Conservation (phyloP, 2,888 invertebrate species). For the Lepas anatifera region DNA sequence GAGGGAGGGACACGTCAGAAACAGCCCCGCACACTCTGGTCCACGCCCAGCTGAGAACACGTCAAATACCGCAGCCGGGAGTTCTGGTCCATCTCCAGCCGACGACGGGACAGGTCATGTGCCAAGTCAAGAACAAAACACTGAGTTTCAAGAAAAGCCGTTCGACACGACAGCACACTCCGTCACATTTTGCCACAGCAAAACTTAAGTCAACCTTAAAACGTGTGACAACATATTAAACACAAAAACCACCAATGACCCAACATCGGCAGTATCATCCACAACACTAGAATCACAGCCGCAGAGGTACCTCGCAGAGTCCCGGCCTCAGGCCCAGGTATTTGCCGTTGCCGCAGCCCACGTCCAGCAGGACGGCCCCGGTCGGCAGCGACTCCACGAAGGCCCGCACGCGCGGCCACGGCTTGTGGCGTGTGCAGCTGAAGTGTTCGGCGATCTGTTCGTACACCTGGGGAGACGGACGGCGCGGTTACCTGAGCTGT, state of each 20-base stretch:
- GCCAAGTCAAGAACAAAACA: too few species aligned
- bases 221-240: too few species aligned
- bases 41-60: slow-evolving; percentile 60
- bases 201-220: too few species aligned
- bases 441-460: slow-evolving; percentile 90
- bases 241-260: too few species aligned
- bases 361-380: slow-evolving; percentile 68
- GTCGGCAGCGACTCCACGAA: slow-evolving; percentile 55
- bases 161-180: too few species aligned
- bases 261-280: too few species aligned
- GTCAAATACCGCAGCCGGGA: slow-evolving; percentile 41
- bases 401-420: slow-evolving; percentile 80
- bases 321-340: slow-evolving; percentile 56
- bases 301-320: slow-evolving; percentile 54
- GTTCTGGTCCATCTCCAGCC: slow-evolving; percentile 62
- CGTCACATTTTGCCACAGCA: too few species aligned
- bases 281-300: too few species aligned
- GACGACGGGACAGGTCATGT: slow-evolving; percentile 9
- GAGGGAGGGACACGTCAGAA: slow-evolving; percentile 26
- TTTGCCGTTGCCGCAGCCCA: slow-evolving; percentile 98
- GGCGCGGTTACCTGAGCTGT: too few species aligned
- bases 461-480: too few species aligned
- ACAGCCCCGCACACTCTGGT: slow-evolving; percentile 55
- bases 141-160: too few species aligned
- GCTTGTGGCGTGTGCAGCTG: slow-evolving; percentile 81